Evolutionary conservation across 1,140 invertebrate genomes (phyloP).

Genomic region (Teleogryllus occipitalis): DNA sequence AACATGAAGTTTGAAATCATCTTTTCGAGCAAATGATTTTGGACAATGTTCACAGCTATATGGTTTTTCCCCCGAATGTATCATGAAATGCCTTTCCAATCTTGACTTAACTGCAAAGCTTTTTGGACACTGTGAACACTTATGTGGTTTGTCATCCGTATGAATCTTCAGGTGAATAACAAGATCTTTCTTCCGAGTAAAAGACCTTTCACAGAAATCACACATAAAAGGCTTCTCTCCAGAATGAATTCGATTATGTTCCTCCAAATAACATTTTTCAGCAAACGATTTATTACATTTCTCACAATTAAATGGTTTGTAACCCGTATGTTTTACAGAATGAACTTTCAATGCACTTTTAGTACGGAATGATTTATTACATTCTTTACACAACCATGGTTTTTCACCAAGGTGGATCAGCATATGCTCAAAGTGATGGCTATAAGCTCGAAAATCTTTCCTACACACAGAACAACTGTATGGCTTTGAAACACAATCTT

Average conservation of each 20-base stretch:
- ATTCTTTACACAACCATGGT: conserved; percentile 14
- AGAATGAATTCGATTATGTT: conserved; percentile 47
- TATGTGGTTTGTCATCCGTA: conserved; percentile 47
- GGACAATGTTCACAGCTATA: conserved; percentile 16
- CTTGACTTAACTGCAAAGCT: conserved; percentile 21
- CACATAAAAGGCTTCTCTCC: conserved; percentile 48
- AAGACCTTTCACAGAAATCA: conserved; percentile 37
- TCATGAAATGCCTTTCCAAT: conserved; percentile 11
- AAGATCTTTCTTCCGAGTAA: conserved; percentile 27
- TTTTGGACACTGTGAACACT: conserved; percentile 41
- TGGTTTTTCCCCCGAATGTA: conserved; percentile 18
- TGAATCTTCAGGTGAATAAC: conserved; percentile 46
- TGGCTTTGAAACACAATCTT: background rate
- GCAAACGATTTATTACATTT: conserved; percentile 18
- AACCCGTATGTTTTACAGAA: conserved; percentile 14
- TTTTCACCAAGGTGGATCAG: conserved; percentile 18
- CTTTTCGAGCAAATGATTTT: conserved; percentile 14
- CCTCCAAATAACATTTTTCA: conserved; percentile 32
- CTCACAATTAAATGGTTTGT: conserved; percentile 26
- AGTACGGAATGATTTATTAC: conserved; percentile 16
- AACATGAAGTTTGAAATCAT: conserved; percentile 30
- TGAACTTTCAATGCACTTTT: conserved; percentile 14
- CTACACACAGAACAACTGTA: conserved; percentile 12
- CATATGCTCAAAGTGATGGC: conserved; percentile 17
- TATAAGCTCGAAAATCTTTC: conserved; percentile 14